These are phyloP conservation scores for Poecilus cupreus DNA, from an alignment of 2,888 invertebrate genomes.

Conservation along the genomic window DNA sequence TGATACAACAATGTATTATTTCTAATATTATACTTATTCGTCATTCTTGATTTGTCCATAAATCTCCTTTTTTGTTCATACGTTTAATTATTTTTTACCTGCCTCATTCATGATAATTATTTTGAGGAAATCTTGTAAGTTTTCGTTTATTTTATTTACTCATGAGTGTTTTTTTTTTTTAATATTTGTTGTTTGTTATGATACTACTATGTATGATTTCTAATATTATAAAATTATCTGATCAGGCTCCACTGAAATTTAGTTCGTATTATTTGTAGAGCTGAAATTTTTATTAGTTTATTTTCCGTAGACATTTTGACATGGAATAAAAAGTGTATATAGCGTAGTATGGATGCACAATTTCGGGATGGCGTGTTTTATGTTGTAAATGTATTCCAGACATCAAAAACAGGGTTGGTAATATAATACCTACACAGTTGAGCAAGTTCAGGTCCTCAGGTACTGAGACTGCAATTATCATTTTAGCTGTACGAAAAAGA, in stretches of 20 bases:
- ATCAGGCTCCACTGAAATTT: not conserved
- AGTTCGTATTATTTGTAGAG: not conserved
- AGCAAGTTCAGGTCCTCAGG: slow-evolving; percentile 44
- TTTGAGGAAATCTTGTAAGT: no score
- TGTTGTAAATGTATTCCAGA: slow-evolving; percentile 14
- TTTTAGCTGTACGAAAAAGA: slow-evolving; percentile 62
- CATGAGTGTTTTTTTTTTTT: no score
- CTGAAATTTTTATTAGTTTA: not conserved
- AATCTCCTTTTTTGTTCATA: slow-evolving; percentile 3
- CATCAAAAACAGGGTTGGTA: slow-evolving; percentile 45
- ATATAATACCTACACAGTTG: slow-evolving; percentile 24
- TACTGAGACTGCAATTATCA: slow-evolving; percentile 60
- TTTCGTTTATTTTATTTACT: no score
- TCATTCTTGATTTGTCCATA: slow-evolving; percentile 24
- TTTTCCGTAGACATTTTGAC: slow-evolving; percentile 6
- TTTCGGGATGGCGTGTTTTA: slow-evolving; percentile 2
- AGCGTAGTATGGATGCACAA: slow-evolving; percentile 9
- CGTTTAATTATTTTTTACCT: not conserved
- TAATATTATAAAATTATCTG: no score
- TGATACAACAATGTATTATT: no score
- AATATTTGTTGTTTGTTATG: not conserved
- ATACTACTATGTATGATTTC: no score
- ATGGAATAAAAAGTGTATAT: slow-evolving; percentile 11
- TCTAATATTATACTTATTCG: slow-evolving; percentile 53
- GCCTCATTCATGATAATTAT: not conserved